Conservation (phyloP, 2,113 vertebrate species). For the Montifringilla adamsi region DNA sequence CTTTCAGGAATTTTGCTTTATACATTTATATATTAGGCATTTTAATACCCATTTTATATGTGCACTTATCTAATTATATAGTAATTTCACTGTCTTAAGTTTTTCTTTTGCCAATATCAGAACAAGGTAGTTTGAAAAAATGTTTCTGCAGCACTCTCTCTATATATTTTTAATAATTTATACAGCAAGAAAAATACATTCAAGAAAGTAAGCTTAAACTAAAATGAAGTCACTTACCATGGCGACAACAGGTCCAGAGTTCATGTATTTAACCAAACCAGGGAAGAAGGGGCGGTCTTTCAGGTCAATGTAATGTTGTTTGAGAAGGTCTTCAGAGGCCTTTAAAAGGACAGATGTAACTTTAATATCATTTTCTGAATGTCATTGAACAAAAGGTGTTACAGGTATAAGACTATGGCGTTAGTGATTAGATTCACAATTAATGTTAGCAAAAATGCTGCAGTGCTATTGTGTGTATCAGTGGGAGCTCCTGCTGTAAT, state of each 20-base stretch:
- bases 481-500: accelerated
- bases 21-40: not conserved
- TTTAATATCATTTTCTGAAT: not conserved
- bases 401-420: accelerated
- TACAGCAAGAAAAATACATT: not conserved
- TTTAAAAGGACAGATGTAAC: slow-evolving; percentile 10
- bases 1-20: not conserved
- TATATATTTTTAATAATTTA: not conserved
- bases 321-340: slow-evolving; percentile 85
- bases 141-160: not conserved
- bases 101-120: not conserved
- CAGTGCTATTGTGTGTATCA: accelerated
- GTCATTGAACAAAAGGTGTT: too few species aligned
- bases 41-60: not conserved
- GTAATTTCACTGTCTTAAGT: not conserved
- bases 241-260: slow-evolving; percentile 87
- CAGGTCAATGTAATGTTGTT: slow-evolving; percentile 86
- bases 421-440: not conserved
- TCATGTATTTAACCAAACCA: slow-evolving; percentile 87
- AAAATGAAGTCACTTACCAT: slow-evolving; percentile 78
- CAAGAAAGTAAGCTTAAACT: not conserved
- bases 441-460: accelerated
- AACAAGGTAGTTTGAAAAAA: not conserved
- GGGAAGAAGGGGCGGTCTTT: slow-evolving; percentile 89
- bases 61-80: not conserved